Evolutionary conservation across 2,888 invertebrate genomes (phyloP), one percentile per base, ranked within the genome.

Genomic region (Drosophila mimica): DNA sequence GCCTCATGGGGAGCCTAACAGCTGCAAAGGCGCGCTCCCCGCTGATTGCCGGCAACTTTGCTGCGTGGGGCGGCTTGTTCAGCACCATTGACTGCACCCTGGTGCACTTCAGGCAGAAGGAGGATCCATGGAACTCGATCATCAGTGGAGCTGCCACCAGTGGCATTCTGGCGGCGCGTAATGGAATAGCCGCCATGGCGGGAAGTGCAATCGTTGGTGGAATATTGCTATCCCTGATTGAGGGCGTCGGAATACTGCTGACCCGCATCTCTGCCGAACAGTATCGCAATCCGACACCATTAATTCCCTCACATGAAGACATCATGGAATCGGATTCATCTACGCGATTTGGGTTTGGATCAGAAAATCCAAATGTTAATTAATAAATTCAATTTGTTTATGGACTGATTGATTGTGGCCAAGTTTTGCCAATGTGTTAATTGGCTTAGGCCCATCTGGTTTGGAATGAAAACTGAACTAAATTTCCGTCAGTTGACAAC

Each of bases 101-200:
- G 62, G 86, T 90, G 30, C 74, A 81, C 15, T 46, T 82, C 17
- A 59, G 88, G 2, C n/a, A 81, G 33, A 86, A 82, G 67, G 90
- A 90, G 68, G 88, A 86, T 58, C 90, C 90, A 1, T 87, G 90
- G 89, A 89, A 90, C 52, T 84, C 84, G 8, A 90, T 87, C 0
- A 76, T 85, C 3, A 85, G 85, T 34, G 85, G 85, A 0, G 85
- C 89, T 0, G 82, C 89, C 11, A 85, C 90, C 7, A 90, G 85
- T 0, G 88, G 90, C 8, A 67, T 85, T 5, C 51, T 85, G 38
- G 79, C 85, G 5, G 85, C 85, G 3, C 82, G 87, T 4, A 85
- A 81, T 13, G 86, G 86, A 0, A 38, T 83, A 15, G 88, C 71
- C 2, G 72, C 86, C n/a, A 86, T 86, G 85, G 82, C 83, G 0